phyloP scores from a whole-genome alignment of 2,113 vertebrate genomes.

The Sphaerodactylus townsendi region DNA sequence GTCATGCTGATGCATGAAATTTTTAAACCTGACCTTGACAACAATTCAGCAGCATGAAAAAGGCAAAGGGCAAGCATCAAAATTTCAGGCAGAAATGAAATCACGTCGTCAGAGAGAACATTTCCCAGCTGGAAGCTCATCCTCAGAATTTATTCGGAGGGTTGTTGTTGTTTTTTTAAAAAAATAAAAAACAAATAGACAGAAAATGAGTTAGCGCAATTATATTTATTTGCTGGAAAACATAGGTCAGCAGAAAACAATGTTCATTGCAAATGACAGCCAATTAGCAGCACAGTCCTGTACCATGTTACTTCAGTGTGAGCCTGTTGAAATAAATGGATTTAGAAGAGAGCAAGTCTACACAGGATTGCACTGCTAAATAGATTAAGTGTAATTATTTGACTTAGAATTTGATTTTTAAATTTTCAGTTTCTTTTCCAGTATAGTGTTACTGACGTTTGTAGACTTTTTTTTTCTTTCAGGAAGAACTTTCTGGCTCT shows the following conservation, averaged over 20 bases:
- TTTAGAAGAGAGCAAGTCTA: no score
- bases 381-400: no score
- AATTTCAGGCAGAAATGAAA: slow-evolving; percentile 61
- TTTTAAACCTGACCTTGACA: slow-evolving; percentile 68
- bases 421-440: no score
- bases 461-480: no score
- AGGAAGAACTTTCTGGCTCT: no score
- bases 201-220: neutral
- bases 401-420: no score
- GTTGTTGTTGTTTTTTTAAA: no score
- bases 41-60: slow-evolving; percentile 55
- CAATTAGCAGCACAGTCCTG: no score
- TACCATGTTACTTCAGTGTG: no score
- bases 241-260: neutral
- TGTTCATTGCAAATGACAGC: neutral
- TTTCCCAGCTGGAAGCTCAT: neutral
- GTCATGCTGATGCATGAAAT: slow-evolving; percentile 59
- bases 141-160: neutral
- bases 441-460: no score
- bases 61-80: slow-evolving; percentile 53
- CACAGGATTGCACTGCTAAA: no score
- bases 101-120: neutral
- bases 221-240: neutral
- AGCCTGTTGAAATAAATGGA: no score
- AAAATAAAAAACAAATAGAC: neutral